Conservation (phyloP, 2,888 invertebrate genomes). For the Lasioglossum pauxillum region DNA sequence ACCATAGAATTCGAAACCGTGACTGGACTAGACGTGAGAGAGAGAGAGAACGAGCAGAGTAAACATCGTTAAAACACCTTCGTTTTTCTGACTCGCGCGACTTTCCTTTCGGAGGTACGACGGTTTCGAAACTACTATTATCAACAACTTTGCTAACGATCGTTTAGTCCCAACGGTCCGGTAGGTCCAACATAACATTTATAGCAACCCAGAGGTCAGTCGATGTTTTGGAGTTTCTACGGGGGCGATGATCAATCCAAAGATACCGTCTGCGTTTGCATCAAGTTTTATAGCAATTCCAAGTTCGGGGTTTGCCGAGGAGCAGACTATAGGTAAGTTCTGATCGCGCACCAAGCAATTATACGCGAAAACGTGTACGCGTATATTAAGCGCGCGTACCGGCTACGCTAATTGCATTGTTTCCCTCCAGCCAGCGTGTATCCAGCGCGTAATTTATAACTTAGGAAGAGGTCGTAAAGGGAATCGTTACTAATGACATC, state of each 20-base stretch:
- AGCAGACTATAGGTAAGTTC: conserved; percentile 59
- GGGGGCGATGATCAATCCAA: conserved; percentile 20
- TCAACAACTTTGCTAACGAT: not conserved
- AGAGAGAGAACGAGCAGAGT: not conserved
- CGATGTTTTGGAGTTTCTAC: not conserved
- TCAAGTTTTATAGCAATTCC: conserved; percentile 22
- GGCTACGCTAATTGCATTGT: conserved; percentile 71
- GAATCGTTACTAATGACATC: conserved; percentile 73
- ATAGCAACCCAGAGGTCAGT: not conserved
- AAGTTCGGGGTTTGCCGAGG: conserved; percentile 43
- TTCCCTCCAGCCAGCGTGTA: conserved; percentile 46
- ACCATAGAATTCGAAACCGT: conserved; percentile 3
- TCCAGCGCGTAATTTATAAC: conserved; percentile 70
- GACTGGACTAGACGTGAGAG: not conserved
- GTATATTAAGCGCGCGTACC: conserved; percentile 51
- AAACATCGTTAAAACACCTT: conserved; percentile 8
- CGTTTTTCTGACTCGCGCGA: not conserved
- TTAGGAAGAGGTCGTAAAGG: conserved; percentile 69
- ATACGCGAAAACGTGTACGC: conserved; percentile 53
- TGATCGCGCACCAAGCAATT: conserved; percentile 65
- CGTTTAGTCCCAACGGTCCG: no score
- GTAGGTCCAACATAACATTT: no score
- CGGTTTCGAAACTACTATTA: not conserved
- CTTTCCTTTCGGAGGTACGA: not conserved
- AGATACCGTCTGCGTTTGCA: not conserved